Conservation (phyloP, 2,888 invertebrate genomes). For the Fragum sueziense region DNA sequence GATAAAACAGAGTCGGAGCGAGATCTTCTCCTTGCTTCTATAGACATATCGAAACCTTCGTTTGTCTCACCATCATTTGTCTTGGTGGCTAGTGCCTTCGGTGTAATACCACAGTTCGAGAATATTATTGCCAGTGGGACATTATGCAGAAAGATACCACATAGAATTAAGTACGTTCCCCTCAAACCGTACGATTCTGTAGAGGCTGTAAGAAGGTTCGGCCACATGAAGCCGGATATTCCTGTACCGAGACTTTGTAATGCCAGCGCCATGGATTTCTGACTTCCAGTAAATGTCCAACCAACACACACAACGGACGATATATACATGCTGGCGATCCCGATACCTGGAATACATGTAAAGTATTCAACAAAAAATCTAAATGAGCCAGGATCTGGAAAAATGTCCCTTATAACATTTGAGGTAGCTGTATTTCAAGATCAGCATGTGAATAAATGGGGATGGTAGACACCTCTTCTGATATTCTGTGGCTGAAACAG, state of each 20-base stretch:
- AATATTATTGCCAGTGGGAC: slow-evolving; percentile 1
- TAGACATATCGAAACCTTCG: neutral
- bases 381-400: too few species aligned
- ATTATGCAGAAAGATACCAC: slow-evolving; percentile 6
- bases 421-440: too few species aligned
- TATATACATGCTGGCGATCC: neutral
- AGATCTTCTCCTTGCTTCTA: too few species aligned
- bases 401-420: too few species aligned
- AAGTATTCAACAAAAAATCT: too few species aligned
- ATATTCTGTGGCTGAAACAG: too few species aligned
- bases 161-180: slow-evolving; percentile 21
- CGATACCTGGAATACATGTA: slow-evolving; percentile 12
- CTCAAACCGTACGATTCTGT: neutral
- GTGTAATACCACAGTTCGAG: neutral
- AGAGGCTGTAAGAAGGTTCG: neutral
- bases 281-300: neutral
- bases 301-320: neutral
- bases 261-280: neutral
- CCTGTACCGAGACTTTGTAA: neutral
- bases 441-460: too few species aligned
- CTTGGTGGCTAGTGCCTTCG: neutral
- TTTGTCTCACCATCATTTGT: neutral
- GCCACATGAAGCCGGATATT: neutral
- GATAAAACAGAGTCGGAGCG: too few species aligned
- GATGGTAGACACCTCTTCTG: too few species aligned